Base-by-base conservation (phyloP, 2,797 vertebrate genomes). In the Silurus lanzhouensis region DNA sequence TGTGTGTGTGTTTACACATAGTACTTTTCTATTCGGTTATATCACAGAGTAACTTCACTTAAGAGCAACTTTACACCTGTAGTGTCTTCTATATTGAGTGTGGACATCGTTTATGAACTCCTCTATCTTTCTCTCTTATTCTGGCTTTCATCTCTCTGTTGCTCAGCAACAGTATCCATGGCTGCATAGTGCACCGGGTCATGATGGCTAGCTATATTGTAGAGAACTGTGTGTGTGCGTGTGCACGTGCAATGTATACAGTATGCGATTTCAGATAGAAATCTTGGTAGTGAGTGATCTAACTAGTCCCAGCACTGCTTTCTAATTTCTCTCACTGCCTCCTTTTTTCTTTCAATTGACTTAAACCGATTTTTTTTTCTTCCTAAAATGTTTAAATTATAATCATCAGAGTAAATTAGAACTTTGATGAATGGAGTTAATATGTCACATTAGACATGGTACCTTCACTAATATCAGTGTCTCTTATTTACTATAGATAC, bases 401-500 rank as follows among this genome's bases (percentile, higher is more conserved):
- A 6, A 38, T 38, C 9, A 22, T 20, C 60, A 9, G 15, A 5
- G 38, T 38, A 38, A 38, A 38, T 4, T 38, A 0, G 38, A 38
- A 38, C 2, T 38, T 38, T 38, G 31, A 38, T 38, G 38, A 25
- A 17, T 5, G 7, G 25, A 58, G 52, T 63, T 3, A 76, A 25
- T n/a, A 25, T n/a, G 31, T 38, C 8, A 27, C 20, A 1, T 76
- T 58, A 20, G n/a, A n/a, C 6, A 2, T 55, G 13, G 74, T 12
- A 31, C 17, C 8, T 77, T 17, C 15, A 1, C 75, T 38, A 31
- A 77, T 58, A 6, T n/a, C 20, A 15, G 76, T 44, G 0, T 63
- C 5, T 70, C 52, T 38, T 44, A 63, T 4, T 38, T 38, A 38
- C 38, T 38, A 7, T 52, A 99, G 98, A 80, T 98, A 96, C 92